Base-by-base conservation (phyloP, 1,140 invertebrate species). In the Whitmania pigra region DNA sequence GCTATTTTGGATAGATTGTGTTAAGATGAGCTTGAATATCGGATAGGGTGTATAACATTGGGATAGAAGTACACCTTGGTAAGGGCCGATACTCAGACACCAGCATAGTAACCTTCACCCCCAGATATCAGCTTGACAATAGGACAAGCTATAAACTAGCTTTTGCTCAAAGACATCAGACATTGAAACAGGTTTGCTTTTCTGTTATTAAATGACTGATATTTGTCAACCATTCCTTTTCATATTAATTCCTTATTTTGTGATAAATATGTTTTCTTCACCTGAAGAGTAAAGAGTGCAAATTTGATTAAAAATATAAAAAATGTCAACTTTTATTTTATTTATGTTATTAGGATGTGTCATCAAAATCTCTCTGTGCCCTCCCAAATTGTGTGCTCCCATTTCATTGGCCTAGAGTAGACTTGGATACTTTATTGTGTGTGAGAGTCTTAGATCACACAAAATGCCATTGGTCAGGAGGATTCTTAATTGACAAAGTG, bases 51-150 rank as follows among this genome's bases (percentile, higher is more conserved):
- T 86, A 86, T 75, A 85, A 82, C 73, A 84, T 87, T 76, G 94
- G 94, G 55, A 90, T 98, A 67, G 88, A 92, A 74, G 88, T 93
- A n/a, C 84, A 90, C 69, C 86, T 87, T 53, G 94, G 93, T 0
- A 86, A 89, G 75, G 94, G 93, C 53, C 85, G 89, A 75, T 96
- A 96, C 82, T 84, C 89, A 54, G 87, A 89, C 76, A 97, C 94
- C 3, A 91, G 89, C 77, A 90, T 98, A 76, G 89, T 97, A 18
- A 95, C 91, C 15, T 86, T 98, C 73, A 90, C 92, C 6, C 93
- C 95, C 43, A 85, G 93, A 76, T 97, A 90, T 83, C 90, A 94
- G 80, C 83, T 98, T 57, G 90, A 96, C 79, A 98, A 99, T 82
- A 88, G 89, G 79, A 94, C 91, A 13, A 87, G 87, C 0, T 87